These are phyloP conservation scores for Formicarius rufipectus DNA, from an alignment of 2,113 vertebrate genomes.

Conservation along the genomic window DNA sequence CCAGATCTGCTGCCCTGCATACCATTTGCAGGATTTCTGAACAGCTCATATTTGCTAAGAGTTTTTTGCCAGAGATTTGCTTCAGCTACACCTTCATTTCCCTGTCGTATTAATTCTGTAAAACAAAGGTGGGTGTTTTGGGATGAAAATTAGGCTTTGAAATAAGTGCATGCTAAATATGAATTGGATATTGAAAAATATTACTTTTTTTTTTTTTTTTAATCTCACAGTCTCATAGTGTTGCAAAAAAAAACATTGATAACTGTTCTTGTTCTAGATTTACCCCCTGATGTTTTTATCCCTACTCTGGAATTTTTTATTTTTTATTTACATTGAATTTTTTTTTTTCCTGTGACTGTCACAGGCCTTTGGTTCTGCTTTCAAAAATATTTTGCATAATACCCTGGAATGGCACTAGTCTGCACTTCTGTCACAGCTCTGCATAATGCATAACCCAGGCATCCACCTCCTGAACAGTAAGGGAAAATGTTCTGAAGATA, in stretches of 20 bases:
- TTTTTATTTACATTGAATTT: neutral
- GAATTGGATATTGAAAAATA: neutral
- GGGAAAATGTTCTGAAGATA: neutral
- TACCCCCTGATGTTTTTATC: neutral
- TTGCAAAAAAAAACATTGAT: neutral
- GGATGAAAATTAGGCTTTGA: neutral
- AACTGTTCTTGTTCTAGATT: neutral
- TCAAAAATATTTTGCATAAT: neutral
- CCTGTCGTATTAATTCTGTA: neutral
- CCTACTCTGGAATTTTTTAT: neutral
- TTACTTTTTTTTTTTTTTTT: neutral
- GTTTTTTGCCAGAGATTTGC: neutral
- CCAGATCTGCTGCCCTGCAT: neutral
- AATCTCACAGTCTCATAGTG: neutral
- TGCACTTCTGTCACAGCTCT: neutral
- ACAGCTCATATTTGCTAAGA: neutral
- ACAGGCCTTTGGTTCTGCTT: neutral
- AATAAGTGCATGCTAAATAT: neutral
- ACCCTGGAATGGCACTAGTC: neutral
- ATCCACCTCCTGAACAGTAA: neutral
- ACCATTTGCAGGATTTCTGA: neutral
- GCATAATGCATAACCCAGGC: neutral
- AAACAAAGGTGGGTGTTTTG: neutral
- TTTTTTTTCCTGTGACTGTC: neutral
- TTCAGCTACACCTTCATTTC: neutral